Conservation (phyloP, 2,113 vertebrate genomes). For the Cynocephalus volans region DNA sequence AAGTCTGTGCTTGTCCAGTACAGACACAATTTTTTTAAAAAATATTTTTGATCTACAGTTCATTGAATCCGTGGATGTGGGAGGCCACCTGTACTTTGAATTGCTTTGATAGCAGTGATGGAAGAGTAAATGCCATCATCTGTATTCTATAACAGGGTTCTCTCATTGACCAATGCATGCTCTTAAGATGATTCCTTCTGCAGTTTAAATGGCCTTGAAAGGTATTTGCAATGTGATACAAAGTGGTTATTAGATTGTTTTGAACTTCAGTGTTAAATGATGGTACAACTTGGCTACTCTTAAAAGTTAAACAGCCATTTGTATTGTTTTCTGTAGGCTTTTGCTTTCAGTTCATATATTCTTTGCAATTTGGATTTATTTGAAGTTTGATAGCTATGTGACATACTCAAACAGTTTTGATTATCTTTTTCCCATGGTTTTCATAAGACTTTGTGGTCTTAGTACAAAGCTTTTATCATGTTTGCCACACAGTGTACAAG, state of each 20-base stretch:
- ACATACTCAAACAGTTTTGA: neutral
- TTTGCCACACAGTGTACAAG: neutral
- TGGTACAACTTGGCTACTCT: slow-evolving; percentile 23
- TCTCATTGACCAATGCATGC: neutral
- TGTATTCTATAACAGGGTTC: slow-evolving; percentile 18
- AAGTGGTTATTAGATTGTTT: slow-evolving; percentile 42
- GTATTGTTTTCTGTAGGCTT: neutral
- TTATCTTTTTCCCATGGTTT: neutral
- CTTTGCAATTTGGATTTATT: slow-evolving; percentile 27
- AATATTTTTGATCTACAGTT: no score
- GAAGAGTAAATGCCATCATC: neutral
- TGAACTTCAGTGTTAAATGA: neutral
- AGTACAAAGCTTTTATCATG: neutral
- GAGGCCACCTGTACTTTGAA: neutral
- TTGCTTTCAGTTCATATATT: slow-evolving; percentile 60
- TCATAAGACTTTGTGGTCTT: slow-evolving; percentile 15
- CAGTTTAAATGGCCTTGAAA: neutral
- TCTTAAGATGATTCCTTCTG: slow-evolving; percentile 40
- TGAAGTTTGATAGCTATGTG: slow-evolving; percentile 43
- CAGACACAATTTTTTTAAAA: no score
- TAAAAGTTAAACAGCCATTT: slow-evolving; percentile 32
- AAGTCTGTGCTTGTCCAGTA: no score
- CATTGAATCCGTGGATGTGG: no score
- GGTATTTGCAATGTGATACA: neutral
- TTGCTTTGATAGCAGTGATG: slow-evolving; percentile 8